phyloP scores from a whole-genome alignment of 2,797 vertebrate species.

The Takifugu ocellatus region DNA sequence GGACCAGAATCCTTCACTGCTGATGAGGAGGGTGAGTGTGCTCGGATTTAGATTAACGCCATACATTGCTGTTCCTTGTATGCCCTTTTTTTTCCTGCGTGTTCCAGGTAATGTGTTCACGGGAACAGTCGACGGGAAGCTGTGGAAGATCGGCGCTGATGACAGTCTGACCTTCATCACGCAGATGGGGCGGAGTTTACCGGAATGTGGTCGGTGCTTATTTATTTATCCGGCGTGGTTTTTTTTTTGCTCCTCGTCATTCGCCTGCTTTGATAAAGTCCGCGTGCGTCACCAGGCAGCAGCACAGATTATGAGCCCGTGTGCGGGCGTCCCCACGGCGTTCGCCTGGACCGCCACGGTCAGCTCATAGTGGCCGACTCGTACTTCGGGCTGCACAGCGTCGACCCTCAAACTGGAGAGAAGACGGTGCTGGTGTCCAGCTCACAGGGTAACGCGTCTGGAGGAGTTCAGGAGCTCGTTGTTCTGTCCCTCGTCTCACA shows the following conservation, averaged over 20 bases:
- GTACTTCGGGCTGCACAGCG: conserved; percentile 71
- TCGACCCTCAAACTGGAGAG: conserved; percentile 65
- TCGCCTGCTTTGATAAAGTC: not conserved
- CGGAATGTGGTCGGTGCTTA: conserved; percentile 67
- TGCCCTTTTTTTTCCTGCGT: not conserved
- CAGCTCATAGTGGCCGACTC: conserved; percentile 74
- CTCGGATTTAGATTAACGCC: not conserved
- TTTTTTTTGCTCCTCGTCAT: too few relatives aligned
- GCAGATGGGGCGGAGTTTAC: conserved; percentile 72
- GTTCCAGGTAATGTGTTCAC: conserved; percentile 74
- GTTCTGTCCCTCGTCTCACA: fast-evolving
- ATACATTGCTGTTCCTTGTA: not conserved
- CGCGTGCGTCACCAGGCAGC: conserved; percentile 52
- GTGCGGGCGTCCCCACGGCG: conserved; percentile 72
- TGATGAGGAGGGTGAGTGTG: conserved; percentile 62
- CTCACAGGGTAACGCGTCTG: conserved; percentile 55
- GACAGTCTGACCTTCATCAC: conserved; percentile 72
- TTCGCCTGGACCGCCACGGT: conserved; percentile 59
- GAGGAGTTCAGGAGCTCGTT: not conserved
- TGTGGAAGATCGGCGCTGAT: conserved; percentile 71
- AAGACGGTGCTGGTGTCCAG: conserved; percentile 68
- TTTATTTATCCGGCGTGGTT: not conserved
- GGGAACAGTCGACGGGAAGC: conserved; percentile 76
- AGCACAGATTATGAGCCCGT: conserved; percentile 67
- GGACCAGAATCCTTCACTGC: conserved; percentile 73